Conservation (phyloP, 2,797 vertebrate genomes). For the Trachops cirrhosus region DNA sequence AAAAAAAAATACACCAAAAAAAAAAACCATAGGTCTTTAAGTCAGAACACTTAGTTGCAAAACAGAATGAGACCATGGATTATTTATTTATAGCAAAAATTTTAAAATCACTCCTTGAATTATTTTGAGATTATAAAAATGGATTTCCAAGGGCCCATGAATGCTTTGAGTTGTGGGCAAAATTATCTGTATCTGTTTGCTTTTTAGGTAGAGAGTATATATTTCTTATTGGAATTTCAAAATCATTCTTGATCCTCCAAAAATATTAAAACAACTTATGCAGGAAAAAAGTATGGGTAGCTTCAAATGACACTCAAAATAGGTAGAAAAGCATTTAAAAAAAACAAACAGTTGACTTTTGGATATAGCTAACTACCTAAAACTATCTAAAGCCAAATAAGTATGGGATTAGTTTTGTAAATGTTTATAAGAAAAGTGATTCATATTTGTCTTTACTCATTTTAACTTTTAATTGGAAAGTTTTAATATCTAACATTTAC, state of each 20-base stretch:
- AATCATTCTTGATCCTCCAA: neutral
- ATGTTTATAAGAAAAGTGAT: slow-evolving; percentile 27
- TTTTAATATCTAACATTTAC: neutral
- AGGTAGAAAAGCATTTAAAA: neutral
- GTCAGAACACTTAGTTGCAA: neutral
- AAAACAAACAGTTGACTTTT: neutral
- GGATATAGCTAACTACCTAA: neutral
- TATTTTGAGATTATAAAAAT: neutral
- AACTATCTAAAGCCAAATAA: neutral
- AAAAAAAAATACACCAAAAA: neutral
- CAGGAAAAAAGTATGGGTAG: neutral
- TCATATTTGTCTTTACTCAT: neutral
- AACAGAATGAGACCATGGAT: neutral
- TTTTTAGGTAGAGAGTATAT: neutral
- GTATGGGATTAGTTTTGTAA: neutral
- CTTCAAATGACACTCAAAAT: slow-evolving; percentile 20
- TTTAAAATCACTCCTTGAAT: neutral
- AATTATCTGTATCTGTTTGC: neutral
- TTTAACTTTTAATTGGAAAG: neutral
- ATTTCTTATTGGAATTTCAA: slow-evolving; percentile 35
- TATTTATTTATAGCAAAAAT: neutral
- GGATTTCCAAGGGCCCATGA: neutral
- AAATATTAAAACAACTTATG: neutral
- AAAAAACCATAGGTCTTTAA: neutral
- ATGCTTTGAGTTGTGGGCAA: neutral